phyloP scores from a whole-genome alignment of 1,140 invertebrate species.

The Paralvinella palmiformis region DNA sequence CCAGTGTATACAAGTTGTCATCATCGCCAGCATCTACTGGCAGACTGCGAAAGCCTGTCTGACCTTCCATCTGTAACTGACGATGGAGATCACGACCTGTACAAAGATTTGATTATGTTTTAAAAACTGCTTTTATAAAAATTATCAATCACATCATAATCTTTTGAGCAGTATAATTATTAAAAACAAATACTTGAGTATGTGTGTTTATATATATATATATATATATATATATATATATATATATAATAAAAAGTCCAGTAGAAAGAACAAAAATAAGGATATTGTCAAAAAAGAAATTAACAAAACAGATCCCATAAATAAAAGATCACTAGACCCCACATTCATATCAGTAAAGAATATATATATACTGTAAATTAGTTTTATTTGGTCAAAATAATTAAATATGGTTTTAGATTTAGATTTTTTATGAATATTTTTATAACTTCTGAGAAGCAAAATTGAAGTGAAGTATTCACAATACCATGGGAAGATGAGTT shows the following conservation, averaged over 20 bases:
- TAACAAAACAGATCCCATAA: too few species aligned
- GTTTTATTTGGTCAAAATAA: not conserved
- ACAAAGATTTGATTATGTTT: too few species aligned
- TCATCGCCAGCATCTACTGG: conserved; percentile 26
- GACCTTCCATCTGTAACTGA: conserved; percentile 38
- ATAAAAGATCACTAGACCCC: too few species aligned
- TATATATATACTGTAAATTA: not conserved
- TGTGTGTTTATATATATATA: not conserved
- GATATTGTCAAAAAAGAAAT: too few species aligned
- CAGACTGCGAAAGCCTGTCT: conserved; percentile 28
- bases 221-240: too few species aligned
- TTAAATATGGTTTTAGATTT: not conserved
- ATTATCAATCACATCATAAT: not conserved
- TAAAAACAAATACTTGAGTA: not conserved
- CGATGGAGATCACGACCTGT: conserved; percentile 44
- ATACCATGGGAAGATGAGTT: not conserved
- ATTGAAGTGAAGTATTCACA: not conserved
- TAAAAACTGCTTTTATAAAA: not conserved
- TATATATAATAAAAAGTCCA: too few species aligned
- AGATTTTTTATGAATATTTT: not conserved
- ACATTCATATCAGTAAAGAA: not conserved
- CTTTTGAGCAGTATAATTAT: not conserved
- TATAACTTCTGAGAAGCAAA: not conserved
- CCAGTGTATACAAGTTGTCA: conserved; percentile 38
- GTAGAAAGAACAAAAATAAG: too few species aligned